Evolutionary conservation across 1,140 invertebrate genomes (phyloP).

Genomic region (Aplysia californica): DNA sequence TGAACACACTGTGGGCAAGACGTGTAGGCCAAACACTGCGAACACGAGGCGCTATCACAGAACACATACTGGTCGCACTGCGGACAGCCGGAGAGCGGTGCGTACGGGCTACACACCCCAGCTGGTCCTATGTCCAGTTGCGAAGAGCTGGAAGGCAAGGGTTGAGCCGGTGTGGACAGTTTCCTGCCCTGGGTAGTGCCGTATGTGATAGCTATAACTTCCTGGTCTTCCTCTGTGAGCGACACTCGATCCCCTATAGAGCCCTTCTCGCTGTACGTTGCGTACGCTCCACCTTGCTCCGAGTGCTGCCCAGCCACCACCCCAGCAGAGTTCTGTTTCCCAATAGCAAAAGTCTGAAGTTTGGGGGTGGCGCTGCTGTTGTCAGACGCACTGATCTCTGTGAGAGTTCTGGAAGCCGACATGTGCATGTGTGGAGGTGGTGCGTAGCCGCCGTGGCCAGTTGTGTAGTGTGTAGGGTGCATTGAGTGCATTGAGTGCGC

Average conservation of each 20-base stretch:
- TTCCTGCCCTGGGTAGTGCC: constrained; percentile 9
- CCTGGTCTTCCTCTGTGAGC: constrained; percentile 23
- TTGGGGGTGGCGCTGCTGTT: background rate
- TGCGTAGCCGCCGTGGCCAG: background rate
- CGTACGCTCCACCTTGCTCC: background rate
- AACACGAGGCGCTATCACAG: constrained; percentile 18
- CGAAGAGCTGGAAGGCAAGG: background rate
- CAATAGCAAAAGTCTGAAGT: background rate
- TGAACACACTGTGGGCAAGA: constrained; percentile 51
- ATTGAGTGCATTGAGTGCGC: constrained; percentile 1
- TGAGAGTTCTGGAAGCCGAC: constrained; percentile 12
- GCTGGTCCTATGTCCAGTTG: background rate
- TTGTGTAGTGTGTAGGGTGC: background rate
- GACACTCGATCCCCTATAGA: constrained; percentile 17
- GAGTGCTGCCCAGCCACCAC: background rate
- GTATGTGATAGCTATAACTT: constrained; percentile 23
- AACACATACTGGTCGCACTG: constrained; percentile 10
- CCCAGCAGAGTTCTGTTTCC: background rate
- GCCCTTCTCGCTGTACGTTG: background rate
- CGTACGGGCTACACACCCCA: background rate
- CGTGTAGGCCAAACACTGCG: constrained; percentile 12
- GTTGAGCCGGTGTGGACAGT: background rate
- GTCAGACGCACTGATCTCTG: constrained; percentile 1
- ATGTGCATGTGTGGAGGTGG: background rate
- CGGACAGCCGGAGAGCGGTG: constrained; percentile 6